These are phyloP conservation scores for Platyrinchus mystaceus DNA, from an alignment of 2,797 vertebrate genomes.

Conservation along the genomic window DNA sequence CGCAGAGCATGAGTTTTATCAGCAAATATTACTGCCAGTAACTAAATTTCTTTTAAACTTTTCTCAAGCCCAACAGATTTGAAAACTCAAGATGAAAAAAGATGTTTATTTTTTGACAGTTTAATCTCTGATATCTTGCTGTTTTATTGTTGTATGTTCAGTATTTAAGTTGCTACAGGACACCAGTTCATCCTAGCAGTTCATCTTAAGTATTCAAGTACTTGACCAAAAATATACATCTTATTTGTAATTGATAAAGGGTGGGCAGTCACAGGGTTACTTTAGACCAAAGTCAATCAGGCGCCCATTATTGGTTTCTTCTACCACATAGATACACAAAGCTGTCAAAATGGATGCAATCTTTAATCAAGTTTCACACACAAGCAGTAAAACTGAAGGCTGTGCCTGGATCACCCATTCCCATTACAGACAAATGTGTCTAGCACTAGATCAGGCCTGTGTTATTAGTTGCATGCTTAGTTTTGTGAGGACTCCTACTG, in stretches of 20 bases:
- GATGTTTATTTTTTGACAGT: background rate
- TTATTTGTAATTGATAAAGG: background rate
- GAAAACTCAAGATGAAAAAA: slow-evolving; percentile 21
- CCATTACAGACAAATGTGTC: background rate
- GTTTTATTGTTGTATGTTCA: slow-evolving; percentile 6
- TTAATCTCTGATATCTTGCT: background rate
- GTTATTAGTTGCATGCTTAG: background rate
- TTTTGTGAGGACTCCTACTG: background rate
- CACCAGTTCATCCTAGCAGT: background rate
- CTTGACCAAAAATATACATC: background rate
- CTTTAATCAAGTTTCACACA: background rate
- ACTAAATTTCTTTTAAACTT: slow-evolving; percentile 54
- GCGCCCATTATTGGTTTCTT: background rate
- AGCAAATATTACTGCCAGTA: slow-evolving; percentile 31
- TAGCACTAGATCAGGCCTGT: background rate
- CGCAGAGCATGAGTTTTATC: slow-evolving; percentile 9
- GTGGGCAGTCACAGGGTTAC: background rate
- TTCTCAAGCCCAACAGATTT: slow-evolving; percentile 13
- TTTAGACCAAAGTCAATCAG: background rate
- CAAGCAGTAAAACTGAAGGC: background rate
- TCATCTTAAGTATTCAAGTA: background rate
- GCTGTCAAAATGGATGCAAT: background rate
- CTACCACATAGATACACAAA: background rate
- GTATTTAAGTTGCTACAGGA: slow-evolving; percentile 17
- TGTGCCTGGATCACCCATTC: background rate